A percentile compares a stretch with the other conserved stretches of the same genome.
Evolutionary conservation across 2,113 vertebrate genomes (phyloP).

Genomic region (Corythoichthys intestinalis): DNA sequence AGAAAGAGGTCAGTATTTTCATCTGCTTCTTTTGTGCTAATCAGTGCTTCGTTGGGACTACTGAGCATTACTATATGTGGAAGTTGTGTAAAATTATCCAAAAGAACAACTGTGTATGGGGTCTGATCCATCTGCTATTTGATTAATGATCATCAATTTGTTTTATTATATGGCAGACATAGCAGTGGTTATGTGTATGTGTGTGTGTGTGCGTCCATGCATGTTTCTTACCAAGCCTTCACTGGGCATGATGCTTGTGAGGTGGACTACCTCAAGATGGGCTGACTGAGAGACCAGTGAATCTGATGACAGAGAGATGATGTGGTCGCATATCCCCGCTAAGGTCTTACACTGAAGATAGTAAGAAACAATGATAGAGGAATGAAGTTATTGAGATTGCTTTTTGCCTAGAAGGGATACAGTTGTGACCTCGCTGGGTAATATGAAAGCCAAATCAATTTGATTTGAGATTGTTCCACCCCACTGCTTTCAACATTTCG

Average conservation of each 20-base stretch:
- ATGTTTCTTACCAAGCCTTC: conserved; percentile 81
- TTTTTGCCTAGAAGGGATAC: conserved; percentile 41
- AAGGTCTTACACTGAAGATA: conserved; percentile 85
- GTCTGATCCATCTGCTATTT: too few species aligned
- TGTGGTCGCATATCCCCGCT: conserved; percentile 91
- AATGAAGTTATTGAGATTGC: conserved; percentile 54
- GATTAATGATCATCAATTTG: too few species aligned
- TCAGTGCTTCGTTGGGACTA: not conserved
- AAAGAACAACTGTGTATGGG: too few species aligned
- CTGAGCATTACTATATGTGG: not conserved
- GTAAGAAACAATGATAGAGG: conserved; percentile 11
- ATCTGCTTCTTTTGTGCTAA: not conserved
- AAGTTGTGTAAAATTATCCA: too few species aligned
- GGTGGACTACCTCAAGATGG: conserved; percentile 82
- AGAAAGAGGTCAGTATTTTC: not conserved
- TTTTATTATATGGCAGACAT: not conserved
- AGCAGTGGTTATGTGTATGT: not conserved
- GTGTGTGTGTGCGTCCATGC: conserved; percentile 5
- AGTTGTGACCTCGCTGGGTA: conserved; percentile 56
- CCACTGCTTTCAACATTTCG: conserved; percentile 49
- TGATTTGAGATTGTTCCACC: conserved; percentile 59
- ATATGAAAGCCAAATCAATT: conserved; percentile 63
- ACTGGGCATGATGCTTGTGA: conserved; percentile 84
- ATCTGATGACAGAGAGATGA: conserved; percentile 89
- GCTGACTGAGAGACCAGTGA: conserved; percentile 84